Evolutionary conservation across 2,797 vertebrate genomes (phyloP).

Genomic region (Macropus fuliginosus): DNA sequence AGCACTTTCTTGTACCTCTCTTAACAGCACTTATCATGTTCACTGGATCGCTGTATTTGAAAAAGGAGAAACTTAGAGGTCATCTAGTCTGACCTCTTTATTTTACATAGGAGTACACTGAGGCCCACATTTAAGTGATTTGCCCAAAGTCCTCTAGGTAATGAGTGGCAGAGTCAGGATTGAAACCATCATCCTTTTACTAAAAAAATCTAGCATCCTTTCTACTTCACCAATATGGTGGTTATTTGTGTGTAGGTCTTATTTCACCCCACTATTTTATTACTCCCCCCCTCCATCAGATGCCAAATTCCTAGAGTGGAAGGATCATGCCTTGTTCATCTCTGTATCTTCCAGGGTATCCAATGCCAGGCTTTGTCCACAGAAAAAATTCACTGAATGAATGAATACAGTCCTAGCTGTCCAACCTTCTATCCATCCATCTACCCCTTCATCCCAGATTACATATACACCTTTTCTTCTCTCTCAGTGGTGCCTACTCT

Average conservation of each 20-base stretch:
- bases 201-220: background rate
- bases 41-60: too few species aligned
- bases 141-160: background rate
- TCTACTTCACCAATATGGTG: background rate
- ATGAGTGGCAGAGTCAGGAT: background rate
- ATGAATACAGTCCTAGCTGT: background rate
- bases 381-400: background rate
- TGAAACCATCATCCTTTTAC: background rate
- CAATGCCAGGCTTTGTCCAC: background rate
- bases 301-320: background rate
- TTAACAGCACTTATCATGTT: background rate
- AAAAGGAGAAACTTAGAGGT: background rate
- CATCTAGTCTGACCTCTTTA: background rate
- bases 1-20: background rate
- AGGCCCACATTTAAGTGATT: background rate
- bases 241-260: background rate
- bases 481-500: background rate
- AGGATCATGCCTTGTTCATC: background rate
- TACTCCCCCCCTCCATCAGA: background rate
- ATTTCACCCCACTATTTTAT: background rate
- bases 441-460: background rate
- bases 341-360: background rate
- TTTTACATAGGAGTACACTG: background rate
- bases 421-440: background rate
- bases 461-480: background rate